phyloP scores from a whole-genome alignment of 2,888 invertebrate genomes.

The Heliconius cydno region DNA sequence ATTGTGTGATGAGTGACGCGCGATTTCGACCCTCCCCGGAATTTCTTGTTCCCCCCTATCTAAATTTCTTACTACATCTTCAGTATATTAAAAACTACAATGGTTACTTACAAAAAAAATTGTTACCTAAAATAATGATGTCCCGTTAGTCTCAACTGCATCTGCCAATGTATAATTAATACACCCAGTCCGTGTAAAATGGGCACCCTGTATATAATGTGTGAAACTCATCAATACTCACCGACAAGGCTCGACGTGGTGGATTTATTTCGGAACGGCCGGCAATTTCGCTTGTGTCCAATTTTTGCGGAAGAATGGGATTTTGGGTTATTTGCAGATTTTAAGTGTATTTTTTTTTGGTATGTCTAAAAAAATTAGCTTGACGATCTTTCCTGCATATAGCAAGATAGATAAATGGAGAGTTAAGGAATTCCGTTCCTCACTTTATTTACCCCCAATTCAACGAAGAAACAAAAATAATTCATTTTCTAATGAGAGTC shows the following conservation, averaged over 20 bases:
- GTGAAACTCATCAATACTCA: constrained; percentile 39
- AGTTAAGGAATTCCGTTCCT: too few relatives aligned
- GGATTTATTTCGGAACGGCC: constrained; percentile 28
- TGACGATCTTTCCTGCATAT: not conserved
- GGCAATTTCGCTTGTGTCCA: constrained; percentile 28
- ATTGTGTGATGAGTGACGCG: too few relatives aligned
- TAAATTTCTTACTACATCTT: too few relatives aligned
- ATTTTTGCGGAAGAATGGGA: constrained; percentile 13
- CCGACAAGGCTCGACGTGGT: constrained; percentile 33
- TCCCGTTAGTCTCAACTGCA: constrained; percentile 12
- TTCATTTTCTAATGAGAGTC: too few relatives aligned
- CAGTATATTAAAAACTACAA: too few relatives aligned
- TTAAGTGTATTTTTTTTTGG: not conserved
- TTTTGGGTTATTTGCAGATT: constrained; percentile 11
- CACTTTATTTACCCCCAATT: too few relatives aligned
- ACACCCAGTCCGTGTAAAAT: constrained; percentile 10
- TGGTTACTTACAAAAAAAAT: not conserved
- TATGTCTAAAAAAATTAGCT: not conserved
- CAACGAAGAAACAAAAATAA: too few relatives aligned
- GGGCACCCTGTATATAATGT: constrained; percentile 34
- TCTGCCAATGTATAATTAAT: constrained; percentile 15
- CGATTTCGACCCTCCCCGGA: too few relatives aligned
- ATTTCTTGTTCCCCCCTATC: too few relatives aligned
- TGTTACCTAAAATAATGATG: constrained; percentile 3
- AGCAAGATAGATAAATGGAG: not conserved